Base-by-base conservation (phyloP, 2,797 vertebrate genomes). In the Sebastolobus alascanus region DNA sequence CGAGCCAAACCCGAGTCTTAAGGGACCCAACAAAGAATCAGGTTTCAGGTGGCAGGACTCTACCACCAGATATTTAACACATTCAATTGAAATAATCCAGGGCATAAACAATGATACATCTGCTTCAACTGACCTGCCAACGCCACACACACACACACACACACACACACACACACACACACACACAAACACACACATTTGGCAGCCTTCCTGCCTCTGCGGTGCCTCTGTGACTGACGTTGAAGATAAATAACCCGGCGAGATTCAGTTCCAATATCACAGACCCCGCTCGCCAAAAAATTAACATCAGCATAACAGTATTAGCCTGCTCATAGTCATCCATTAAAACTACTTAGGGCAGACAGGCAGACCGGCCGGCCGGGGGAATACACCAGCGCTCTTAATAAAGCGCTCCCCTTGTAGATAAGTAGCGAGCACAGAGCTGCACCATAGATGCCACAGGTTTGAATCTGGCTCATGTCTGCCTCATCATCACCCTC, bases 241-340 rank as follows among this genome's bases (percentile, higher is more conserved):
- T 4, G 55, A 77, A 78, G 85, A 93, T 80, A 89, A 91, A 92
- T 91, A 70, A 87, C 84, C 89, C 11, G 55, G 31, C 71, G 85
- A 85, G 84, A 83, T 83, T 75, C 78, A 77, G 80, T 73, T 90
- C 66, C 75, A 89, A 89, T 84, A 86, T 85, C 81, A 69, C 88
- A 80, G 83, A 56, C 63, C 80, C 73, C 13, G 52, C 88, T 90
- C 65, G 77, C 86, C 87, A 88, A 91, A 87, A 89, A 92, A 93
- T 90, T 84, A 92, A 83, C 91, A 90, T 90, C 84, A 91, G 83
- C 79, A 89, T 90, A 93, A 93, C 64, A 82, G 68, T 82, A 92
- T 93, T 93, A 94, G 83, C 58, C 60, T 75, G 70, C 84, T 87
- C 80, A 67, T 65, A 89, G 88, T 89, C 91, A 89, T 91, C 90